Percentiles rank a stretch among this genome's conserved stretches.
These are phyloP conservation scores for Samia ricini DNA, from an alignment of 1,140 invertebrate genomes.

Conservation along the genomic window DNA sequence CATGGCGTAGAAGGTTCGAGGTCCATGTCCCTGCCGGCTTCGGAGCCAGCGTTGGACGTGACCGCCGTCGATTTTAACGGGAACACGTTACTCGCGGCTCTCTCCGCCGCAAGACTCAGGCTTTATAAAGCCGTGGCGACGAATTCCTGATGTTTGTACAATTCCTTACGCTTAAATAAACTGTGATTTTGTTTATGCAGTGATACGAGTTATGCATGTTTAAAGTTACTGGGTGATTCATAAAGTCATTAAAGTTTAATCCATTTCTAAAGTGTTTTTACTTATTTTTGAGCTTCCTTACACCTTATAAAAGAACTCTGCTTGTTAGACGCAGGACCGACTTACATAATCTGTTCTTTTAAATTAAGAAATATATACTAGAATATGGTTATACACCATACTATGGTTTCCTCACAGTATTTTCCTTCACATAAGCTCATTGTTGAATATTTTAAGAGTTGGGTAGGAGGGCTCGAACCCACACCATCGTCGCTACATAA, in stretches of 20 bases:
- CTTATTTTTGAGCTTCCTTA: too few relatives aligned
- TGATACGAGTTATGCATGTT: not conserved
- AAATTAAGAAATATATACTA: too few relatives aligned
- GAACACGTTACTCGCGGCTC: slow-evolving; percentile 79
- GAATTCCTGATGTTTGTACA: slow-evolving; percentile 17
- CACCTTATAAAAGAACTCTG: too few relatives aligned
- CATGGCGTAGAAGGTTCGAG: slow-evolving; percentile 83
- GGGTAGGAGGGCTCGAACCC: too few relatives aligned
- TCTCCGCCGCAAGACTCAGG: slow-evolving; percentile 82
- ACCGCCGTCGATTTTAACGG: slow-evolving; percentile 77
- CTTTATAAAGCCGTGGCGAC: slow-evolving; percentile 78
- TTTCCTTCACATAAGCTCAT: too few relatives aligned
- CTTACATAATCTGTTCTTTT: too few relatives aligned
- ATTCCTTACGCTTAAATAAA: not conserved
- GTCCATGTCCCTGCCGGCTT: slow-evolving; percentile 78
- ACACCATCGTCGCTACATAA: too few relatives aligned
- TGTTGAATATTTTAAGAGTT: too few relatives aligned
- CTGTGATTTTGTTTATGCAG: not conserved
- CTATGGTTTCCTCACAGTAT: too few relatives aligned
- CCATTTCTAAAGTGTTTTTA: not conserved
- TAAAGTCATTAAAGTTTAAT: not conserved
- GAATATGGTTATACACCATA: too few relatives aligned
- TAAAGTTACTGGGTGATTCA: not conserved
- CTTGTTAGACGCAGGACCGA: too few relatives aligned
- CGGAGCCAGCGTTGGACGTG: slow-evolving; percentile 82